Evolutionary conservation across 2,113 vertebrate species (phyloP).

Genomic region (Aptenodytes patagonicus): DNA sequence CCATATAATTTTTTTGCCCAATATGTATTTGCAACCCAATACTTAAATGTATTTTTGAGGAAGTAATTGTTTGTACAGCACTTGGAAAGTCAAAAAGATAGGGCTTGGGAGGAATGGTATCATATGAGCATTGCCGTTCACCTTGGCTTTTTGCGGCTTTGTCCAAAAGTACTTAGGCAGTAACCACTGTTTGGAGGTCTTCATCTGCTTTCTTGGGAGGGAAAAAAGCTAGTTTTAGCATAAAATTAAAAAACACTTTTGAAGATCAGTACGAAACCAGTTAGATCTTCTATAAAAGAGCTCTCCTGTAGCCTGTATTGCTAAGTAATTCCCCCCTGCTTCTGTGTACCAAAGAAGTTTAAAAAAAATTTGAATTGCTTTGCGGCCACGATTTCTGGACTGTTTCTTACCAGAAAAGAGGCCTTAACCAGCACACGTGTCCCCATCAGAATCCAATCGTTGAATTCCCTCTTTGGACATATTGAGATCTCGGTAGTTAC

Average conservation of each 20-base stretch:
- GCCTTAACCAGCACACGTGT: rapidly evolving
- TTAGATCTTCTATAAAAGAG: neutral
- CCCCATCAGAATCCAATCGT: rapidly evolving
- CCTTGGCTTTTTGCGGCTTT: neutral
- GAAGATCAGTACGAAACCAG: neutral
- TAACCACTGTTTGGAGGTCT: neutral
- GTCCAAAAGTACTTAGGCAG: neutral
- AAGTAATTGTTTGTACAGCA: neutral
- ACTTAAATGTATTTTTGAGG: neutral
- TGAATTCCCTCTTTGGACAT: neutral
- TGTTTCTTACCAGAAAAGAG: neutral
- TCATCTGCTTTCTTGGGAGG: neutral
- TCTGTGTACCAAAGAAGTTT: neutral
- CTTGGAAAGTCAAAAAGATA: neutral
- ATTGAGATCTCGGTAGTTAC: neutral
- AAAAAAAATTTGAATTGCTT: neutral
- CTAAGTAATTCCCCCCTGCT: neutral
- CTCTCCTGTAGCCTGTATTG: neutral
- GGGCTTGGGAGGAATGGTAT: neutral
- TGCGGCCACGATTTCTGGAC: neutral
- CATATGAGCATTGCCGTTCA: neutral
- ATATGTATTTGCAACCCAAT: neutral
- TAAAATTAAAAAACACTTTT: neutral
- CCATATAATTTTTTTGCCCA: neutral
- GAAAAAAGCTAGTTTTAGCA: neutral